Evolutionary conservation across 2,888 invertebrate species (phyloP), one percentile per base, ranked within the genome.

Genomic region (Microctonus brassicae): DNA sequence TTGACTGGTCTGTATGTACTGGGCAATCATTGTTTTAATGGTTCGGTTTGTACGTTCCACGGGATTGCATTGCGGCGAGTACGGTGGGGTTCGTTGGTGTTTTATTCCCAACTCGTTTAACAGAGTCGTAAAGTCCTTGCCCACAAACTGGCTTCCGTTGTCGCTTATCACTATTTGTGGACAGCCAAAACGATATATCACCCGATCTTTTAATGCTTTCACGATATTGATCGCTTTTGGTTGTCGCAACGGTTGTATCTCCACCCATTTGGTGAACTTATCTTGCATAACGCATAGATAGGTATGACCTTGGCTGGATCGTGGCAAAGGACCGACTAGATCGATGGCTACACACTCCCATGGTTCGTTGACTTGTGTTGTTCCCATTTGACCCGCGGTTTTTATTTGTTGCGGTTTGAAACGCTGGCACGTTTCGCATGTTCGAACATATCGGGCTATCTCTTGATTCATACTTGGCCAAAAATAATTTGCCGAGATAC

Each of bases 71-170:
- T 76, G 75, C n/a, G 70, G 61, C 7, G 70, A 74, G 34, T 74
- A 76, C 6, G 70, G 66, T 0, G 73, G 70, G 0, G 68, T 75
- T 29, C 61, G 70, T 1, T 26, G 33, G 11, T 75, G 73, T 0
- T 47, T 42, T 0, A 70, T 69, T 0, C 47, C 66, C 20, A 70
- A 70, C 0, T 70, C 53, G 0, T 20, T 47, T 1, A 75, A 36
- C 0, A 66, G 36, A 1, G 9, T 11, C 1, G 22, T 47, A 17
- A 70, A 33, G 57, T 66, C 52, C 42, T 57, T 55, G 70, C 77
- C 81, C 10, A 3, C 78, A 77, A 20, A 82, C 78, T 47, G 17
- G 39, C 74, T 66, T 77, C 80, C 66, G 78, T 81, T 20, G 78
- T 82, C 20, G 76, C 55, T 36, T 29, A 75, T 57, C 74, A 80